A percentile compares a stretch with the other conserved stretches of the same genome.
phyloP scores from a whole-genome alignment of 1,140 invertebrate species.

The Bursaphelenchus mucronatus region DNA sequence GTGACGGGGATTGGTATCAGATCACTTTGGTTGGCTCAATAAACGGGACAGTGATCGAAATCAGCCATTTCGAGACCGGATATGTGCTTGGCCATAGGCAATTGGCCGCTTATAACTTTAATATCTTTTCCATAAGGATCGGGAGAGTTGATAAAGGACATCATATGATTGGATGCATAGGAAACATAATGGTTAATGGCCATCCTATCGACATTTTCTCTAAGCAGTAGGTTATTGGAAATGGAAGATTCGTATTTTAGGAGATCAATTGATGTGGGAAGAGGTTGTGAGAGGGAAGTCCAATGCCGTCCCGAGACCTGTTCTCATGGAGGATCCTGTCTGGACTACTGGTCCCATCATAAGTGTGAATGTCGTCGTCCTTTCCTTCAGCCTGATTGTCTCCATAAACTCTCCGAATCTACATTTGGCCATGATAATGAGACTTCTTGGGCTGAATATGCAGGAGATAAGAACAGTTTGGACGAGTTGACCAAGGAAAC shows the following conservation, averaged over 20 bases:
- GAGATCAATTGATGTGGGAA: constrained; percentile 8
- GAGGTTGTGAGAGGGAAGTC: constrained; percentile 72
- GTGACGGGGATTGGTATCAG: constrained; percentile 40
- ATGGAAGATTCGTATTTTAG: constrained; percentile 8
- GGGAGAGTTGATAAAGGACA: constrained; percentile 18
- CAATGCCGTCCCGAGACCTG: constrained; percentile 84
- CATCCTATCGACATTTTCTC: constrained; percentile 6
- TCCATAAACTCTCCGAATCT: constrained; percentile 78
- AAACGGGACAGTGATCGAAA: constrained; percentile 12
- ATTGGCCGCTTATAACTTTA: constrained; percentile 14
- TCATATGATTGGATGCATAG: background rate
- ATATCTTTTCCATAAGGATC: constrained; percentile 38
- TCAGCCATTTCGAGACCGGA: constrained; percentile 25
- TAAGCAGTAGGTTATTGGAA: constrained; percentile 11
- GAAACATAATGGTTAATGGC: background rate
- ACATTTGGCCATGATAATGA: constrained; percentile 80
- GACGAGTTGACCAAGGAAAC: constrained; percentile 63
- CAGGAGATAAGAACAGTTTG: constrained; percentile 13
- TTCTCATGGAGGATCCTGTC: constrained; percentile 76
- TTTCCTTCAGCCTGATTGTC: constrained; percentile 77
- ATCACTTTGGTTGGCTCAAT: constrained; percentile 23
- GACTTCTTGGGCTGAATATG: constrained; percentile 3
- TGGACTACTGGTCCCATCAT: constrained; percentile 79
- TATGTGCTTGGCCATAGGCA: constrained; percentile 23
- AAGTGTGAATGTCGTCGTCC: constrained; percentile 78